These are phyloP conservation scores for Macrostomum lignano DNA, from an alignment of 1,140 invertebrate genomes.

Conservation along the genomic window DNA sequence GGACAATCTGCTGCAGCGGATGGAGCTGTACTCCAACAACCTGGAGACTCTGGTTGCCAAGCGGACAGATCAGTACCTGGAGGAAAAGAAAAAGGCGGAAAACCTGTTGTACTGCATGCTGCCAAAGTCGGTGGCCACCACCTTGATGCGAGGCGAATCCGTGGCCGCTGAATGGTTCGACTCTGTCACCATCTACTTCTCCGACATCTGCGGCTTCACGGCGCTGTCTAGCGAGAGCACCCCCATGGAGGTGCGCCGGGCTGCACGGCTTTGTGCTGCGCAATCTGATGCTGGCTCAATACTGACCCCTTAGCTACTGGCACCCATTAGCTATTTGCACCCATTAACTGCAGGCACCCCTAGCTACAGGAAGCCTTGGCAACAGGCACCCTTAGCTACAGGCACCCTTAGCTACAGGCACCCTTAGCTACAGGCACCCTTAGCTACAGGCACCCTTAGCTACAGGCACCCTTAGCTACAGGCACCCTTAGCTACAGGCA, in stretches of 20 bases:
- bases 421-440: no score
- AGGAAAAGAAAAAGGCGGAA: conserved; percentile 85
- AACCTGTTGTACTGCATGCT: conserved; percentile 71
- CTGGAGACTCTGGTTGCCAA: conserved; percentile 75
- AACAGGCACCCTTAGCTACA: no score
- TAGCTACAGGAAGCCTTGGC: no score
- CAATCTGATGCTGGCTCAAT: no score
- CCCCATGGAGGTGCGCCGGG: conserved; percentile 28
- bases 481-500: no score
- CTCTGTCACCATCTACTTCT: conserved; percentile 66
- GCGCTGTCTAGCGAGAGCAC: conserved; percentile 44
- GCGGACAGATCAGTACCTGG: conserved; percentile 68
- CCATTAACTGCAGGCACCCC: no score
- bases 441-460: no score
- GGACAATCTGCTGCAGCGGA: conserved; percentile 74
- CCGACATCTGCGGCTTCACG: conserved; percentile 83
- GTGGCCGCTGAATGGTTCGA: conserved; percentile 66
- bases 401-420: no score
- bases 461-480: no score
- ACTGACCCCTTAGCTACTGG: no score
- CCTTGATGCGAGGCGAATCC: conserved; percentile 54
- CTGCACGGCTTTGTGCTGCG: no score
- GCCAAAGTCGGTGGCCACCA: conserved; percentile 58
- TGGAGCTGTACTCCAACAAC: conserved; percentile 94
- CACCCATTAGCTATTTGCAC: no score